Evolutionary conservation across 1,140 invertebrate genomes (phyloP).

Genomic region (Papilio aristodemus): DNA sequence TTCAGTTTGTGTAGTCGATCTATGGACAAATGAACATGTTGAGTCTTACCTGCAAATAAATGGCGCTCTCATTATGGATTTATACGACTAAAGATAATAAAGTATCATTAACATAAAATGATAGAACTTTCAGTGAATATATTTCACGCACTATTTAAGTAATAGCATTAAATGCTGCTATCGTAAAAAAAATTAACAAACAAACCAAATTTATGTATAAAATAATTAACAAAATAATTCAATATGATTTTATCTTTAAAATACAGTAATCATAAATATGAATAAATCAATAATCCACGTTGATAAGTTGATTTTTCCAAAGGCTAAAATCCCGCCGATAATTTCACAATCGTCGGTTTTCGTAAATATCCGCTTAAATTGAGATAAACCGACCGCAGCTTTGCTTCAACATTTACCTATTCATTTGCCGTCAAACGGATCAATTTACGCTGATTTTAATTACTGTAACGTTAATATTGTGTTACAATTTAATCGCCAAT

Average conservation of each 20-base stretch:
- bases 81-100: constrained; percentile 29
- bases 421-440: constrained; percentile 23
- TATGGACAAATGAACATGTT: constrained; percentile 42
- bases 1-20: constrained; percentile 35
- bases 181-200: background rate
- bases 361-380: constrained; percentile 21
- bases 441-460: constrained; percentile 25
- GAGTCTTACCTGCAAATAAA: constrained; percentile 38
- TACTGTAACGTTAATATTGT: constrained; percentile 22
- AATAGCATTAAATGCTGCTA: background rate
- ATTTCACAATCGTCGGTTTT: constrained; percentile 15
- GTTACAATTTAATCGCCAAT: constrained; percentile 25
- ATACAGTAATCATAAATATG: too few relatives aligned
- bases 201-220: too few relatives aligned
- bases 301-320: background rate
- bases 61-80: constrained; percentile 34
- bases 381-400: constrained; percentile 14
- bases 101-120: constrained; percentile 19
- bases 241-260: too few relatives aligned
- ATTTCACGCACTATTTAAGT: background rate
- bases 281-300: background rate
- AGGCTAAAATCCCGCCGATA: background rate
- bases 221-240: too few relatives aligned
- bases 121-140: background rate
- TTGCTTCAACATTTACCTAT: constrained; percentile 18